Conservation (phyloP, 1,140 invertebrate species). For the Lineus longissimus region DNA sequence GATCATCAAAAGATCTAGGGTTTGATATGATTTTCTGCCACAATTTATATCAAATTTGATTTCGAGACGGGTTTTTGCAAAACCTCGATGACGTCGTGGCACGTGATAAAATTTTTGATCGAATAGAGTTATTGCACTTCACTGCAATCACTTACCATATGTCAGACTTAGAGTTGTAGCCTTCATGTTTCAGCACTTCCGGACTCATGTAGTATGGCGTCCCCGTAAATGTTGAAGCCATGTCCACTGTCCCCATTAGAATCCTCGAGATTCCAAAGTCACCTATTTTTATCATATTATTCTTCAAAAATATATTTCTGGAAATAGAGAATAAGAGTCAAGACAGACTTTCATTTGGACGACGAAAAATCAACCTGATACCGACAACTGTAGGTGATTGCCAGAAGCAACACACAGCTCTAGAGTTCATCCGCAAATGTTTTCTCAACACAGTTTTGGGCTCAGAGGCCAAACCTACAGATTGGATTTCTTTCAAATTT, state of each 20-base stretch:
- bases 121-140: too few relatives aligned
- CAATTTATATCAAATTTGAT: too few relatives aligned
- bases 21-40: too few relatives aligned
- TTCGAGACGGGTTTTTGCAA: too few relatives aligned
- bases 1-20: too few relatives aligned
- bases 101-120: too few relatives aligned
- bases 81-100: too few relatives aligned
- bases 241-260: constrained; percentile 47
- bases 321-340: constrained; percentile 10
- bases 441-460: too few relatives aligned
- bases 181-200: constrained; percentile 54
- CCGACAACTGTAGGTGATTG: constrained; percentile 5
- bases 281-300: constrained; percentile 51
- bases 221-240: constrained; percentile 52
- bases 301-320: constrained; percentile 53
- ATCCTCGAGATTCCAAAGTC: constrained; percentile 54
- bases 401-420: neutral
- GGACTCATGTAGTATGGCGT: constrained; percentile 55
- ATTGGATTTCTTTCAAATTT: too few relatives aligned
- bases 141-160: constrained; percentile 39
- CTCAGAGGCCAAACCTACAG: too few relatives aligned
- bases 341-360: neutral
- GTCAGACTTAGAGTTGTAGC: constrained; percentile 53
- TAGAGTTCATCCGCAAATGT: too few relatives aligned
- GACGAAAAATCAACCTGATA: neutral